Evolutionary conservation across 2,113 vertebrate genomes (phyloP).

Genomic region (Ranitomeya imitator): DNA sequence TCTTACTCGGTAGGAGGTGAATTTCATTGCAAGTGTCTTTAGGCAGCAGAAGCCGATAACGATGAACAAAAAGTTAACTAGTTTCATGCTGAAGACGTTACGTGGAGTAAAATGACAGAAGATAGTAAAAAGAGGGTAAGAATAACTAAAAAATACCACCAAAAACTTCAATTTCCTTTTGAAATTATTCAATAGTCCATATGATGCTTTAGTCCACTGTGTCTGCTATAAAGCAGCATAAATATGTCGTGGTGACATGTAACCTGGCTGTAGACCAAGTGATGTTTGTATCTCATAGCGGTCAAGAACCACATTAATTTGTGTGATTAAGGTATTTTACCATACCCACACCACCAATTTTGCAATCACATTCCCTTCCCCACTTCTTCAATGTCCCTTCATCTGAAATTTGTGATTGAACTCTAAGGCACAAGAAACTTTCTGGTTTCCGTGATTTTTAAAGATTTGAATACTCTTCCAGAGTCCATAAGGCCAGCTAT

Average conservation of each 20-base stretch:
- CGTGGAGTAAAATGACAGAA: background rate
- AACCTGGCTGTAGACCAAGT: background rate
- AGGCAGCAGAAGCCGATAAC: background rate
- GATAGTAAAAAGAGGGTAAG: background rate
- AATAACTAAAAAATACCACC: background rate
- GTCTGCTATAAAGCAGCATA: background rate
- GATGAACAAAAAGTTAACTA: conserved; percentile 23
- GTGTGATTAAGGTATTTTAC: no score
- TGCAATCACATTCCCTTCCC: no score
- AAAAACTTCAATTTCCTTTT: background rate
- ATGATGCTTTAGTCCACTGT: background rate
- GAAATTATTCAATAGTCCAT: background rate
- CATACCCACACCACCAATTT: no score
- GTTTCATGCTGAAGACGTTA: background rate
- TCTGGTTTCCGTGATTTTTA: no score
- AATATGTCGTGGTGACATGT: background rate
- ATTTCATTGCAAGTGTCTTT: conserved; percentile 50
- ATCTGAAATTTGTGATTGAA: no score
- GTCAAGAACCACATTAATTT: no score
- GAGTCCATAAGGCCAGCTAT: no score
- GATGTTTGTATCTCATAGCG: background rate
- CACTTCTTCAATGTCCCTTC: no score
- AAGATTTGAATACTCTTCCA: no score
- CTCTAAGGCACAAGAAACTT: no score
- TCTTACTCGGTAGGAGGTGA: conserved; percentile 37